phyloP scores from a whole-genome alignment of 2,797 vertebrate species.

The Melanotaenia pygmaea region DNA sequence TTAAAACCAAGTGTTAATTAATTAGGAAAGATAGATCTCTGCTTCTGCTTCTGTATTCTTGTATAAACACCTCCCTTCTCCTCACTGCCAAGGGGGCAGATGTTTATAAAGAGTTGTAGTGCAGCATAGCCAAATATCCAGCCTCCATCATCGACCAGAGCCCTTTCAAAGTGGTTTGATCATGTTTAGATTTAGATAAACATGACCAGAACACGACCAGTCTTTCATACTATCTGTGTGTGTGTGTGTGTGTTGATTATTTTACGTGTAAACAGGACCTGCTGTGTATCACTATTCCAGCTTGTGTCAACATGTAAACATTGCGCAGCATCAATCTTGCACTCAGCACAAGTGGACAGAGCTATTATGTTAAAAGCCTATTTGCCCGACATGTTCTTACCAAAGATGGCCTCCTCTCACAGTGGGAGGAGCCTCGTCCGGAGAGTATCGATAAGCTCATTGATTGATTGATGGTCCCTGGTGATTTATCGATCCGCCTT shows the following conservation, averaged over 20 bases:
- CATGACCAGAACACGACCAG: constrained; percentile 45
- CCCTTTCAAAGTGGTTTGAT: constrained; percentile 67
- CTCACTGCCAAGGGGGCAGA: constrained; percentile 19
- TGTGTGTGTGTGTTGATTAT: constrained; percentile 43
- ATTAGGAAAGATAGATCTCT: constrained; percentile 40
- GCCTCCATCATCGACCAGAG: constrained; percentile 49
- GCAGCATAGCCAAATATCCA: constrained; percentile 48
- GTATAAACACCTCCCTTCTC: neutral
- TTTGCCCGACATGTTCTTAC: constrained; percentile 67
- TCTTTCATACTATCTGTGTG: constrained; percentile 30
- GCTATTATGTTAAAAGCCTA: constrained; percentile 78
- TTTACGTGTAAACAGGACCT: constrained; percentile 58
- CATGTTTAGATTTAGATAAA: constrained; percentile 66
- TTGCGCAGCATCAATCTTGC: constrained; percentile 67
- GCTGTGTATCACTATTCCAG: constrained; percentile 66
- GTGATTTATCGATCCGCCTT: constrained; percentile 72
- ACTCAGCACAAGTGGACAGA: constrained; percentile 67
- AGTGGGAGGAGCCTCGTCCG: constrained; percentile 55
- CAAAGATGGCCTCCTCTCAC: constrained; percentile 65
- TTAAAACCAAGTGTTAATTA: constrained; percentile 43
- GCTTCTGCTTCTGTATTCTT: constrained; percentile 26
- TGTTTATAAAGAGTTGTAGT: constrained; percentile 56
- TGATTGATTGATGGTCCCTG: constrained; percentile 75
- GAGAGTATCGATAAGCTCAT: constrained; percentile 73
- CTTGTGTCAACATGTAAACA: constrained; percentile 70